Percentiles rank a stretch among this genome's conserved stretches.
phyloP scores from a whole-genome alignment of 2,888 invertebrate species.

The Euproctis similis region DNA sequence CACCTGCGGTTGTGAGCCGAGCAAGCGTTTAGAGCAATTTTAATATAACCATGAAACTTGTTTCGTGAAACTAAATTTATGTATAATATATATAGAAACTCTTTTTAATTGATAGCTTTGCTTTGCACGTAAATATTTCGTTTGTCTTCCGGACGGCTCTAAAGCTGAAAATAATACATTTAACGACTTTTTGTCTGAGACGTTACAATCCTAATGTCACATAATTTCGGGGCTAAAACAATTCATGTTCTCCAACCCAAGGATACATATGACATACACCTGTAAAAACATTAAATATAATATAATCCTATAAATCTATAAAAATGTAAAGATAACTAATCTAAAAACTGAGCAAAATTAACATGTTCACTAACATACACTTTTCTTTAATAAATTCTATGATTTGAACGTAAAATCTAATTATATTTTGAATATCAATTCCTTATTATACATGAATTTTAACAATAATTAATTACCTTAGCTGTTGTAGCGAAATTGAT shows the following conservation, averaged over 20 bases:
- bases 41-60: not conserved
- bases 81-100: slow-evolving; percentile 12
- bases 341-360: slow-evolving; percentile 24
- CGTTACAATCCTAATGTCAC: no score
- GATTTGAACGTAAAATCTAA: slow-evolving; percentile 17
- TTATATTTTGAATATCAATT: slow-evolving; percentile 18
- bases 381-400: slow-evolving; percentile 20
- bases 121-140: slow-evolving; percentile 59
- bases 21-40: no score
- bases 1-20: no score
- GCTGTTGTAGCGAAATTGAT: slow-evolving; percentile 28
- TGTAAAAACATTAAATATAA: not conserved
- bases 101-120: slow-evolving; percentile 31
- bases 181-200: slow-evolving; percentile 1
- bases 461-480: slow-evolving; percentile 19
- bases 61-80: slow-evolving; percentile 14
- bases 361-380: slow-evolving; percentile 16
- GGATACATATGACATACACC: no score
- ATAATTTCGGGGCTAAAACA: no score
- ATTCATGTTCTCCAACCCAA: no score
- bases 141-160: slow-evolving; percentile 60
- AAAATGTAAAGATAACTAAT: slow-evolving; percentile 17
- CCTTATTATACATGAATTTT: slow-evolving; percentile 21
- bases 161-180: slow-evolving; percentile 32
- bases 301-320: slow-evolving; percentile 18